phyloP scores from a whole-genome alignment of 2,888 invertebrate genomes.

The Phengaris alcon region DNA sequence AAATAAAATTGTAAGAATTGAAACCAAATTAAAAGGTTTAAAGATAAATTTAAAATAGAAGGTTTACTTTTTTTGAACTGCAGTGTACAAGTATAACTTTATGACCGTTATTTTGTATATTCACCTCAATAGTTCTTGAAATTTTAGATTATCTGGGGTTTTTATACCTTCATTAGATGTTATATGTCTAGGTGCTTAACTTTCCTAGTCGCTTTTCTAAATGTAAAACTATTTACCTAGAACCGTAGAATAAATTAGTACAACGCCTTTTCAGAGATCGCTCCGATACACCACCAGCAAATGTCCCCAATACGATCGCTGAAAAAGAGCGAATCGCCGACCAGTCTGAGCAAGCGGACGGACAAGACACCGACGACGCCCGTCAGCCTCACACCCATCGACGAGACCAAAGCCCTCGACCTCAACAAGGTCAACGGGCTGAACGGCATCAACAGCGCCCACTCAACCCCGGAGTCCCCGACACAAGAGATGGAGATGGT shows the following conservation, averaged over 20 bases:
- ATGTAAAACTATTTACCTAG: not conserved
- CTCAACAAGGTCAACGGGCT: constrained; percentile 66
- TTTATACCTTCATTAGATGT: constrained; percentile 14
- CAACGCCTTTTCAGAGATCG: constrained; percentile 68
- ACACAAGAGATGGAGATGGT: constrained; percentile 63
- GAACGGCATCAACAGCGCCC: constrained; percentile 58
- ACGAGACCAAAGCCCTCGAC: constrained; percentile 72
- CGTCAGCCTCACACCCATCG: constrained; percentile 71
- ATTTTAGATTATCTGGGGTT: not conserved
- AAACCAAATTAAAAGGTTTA: not conserved
- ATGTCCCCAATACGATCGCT: constrained; percentile 75
- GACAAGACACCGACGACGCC: constrained; percentile 77
- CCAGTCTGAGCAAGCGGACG: constrained; percentile 70
- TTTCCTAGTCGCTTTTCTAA: constrained; percentile 18
- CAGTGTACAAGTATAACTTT: not conserved
- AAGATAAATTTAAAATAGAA: not conserved
- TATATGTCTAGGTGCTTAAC: constrained; percentile 7
- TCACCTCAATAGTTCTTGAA: not conserved
- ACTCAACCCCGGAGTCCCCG: constrained; percentile 67
- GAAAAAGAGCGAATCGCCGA: constrained; percentile 75
- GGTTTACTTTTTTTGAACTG: not conserved
- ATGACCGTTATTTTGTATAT: not conserved
- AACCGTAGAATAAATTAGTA: constrained; percentile 35
- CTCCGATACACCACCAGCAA: constrained; percentile 75
- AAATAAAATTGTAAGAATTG: not conserved